phyloP scores from a whole-genome alignment of 2,113 vertebrate genomes.

The Aplodontia rufa region DNA sequence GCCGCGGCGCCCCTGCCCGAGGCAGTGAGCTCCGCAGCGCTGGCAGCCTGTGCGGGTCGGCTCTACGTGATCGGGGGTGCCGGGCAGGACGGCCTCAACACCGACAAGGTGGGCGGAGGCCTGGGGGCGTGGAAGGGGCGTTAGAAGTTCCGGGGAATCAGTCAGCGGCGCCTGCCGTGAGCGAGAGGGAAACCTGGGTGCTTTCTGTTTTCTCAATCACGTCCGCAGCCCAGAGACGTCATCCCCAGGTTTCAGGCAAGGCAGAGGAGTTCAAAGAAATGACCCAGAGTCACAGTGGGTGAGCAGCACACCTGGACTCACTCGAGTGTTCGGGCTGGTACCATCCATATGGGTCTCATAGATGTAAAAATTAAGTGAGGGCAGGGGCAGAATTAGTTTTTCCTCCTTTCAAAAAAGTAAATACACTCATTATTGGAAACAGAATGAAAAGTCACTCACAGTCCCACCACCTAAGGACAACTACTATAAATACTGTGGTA shows the following conservation, averaged over 20 bases:
- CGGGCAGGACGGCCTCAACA: conserved; percentile 81
- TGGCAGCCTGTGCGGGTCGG: conserved; percentile 81
- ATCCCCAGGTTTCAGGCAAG: background rate
- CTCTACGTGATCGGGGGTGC: conserved; percentile 87
- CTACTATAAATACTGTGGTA: background rate
- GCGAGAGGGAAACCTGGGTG: background rate
- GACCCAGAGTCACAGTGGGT: background rate
- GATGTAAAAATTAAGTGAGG: conserved; percentile 30
- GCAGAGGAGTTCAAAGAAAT: background rate
- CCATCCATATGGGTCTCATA: background rate
- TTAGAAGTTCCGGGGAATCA: background rate
- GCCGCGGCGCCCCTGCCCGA: conserved; percentile 75
- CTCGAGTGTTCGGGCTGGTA: background rate
- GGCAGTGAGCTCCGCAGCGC: conserved; percentile 84
- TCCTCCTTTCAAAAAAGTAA: background rate
- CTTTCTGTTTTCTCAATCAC: background rate
- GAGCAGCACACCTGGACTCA: background rate
- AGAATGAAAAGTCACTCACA: background rate
- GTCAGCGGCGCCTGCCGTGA: background rate
- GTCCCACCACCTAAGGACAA: background rate
- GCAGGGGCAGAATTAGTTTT: background rate
- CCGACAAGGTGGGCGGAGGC: conserved; percentile 80
- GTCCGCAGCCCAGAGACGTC: background rate
- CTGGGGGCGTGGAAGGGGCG: rapidly evolving
- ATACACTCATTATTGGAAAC: background rate